phyloP scores from a whole-genome alignment of 2,113 vertebrate species.

The Lagopus muta region DNA sequence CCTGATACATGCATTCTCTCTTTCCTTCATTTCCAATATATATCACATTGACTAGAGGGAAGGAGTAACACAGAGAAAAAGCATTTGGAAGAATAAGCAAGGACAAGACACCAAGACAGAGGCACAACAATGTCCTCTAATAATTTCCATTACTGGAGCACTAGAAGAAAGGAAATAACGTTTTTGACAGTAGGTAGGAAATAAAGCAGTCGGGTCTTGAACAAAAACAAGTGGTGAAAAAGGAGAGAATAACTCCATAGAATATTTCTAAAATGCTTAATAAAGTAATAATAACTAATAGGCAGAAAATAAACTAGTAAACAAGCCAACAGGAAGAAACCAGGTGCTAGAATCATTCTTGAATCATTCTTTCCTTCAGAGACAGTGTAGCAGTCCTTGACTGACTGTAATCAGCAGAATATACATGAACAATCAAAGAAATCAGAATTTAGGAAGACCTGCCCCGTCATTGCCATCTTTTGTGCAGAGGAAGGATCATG shows the following conservation, averaged over 20 bases:
- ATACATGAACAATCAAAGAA: not conserved
- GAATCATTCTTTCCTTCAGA: not conserved
- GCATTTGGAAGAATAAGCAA: not conserved
- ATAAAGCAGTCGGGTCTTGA: not conserved
- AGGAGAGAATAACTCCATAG: rapidly evolving
- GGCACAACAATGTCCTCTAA: not conserved
- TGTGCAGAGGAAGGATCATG: not conserved
- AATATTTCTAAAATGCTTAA: not conserved
- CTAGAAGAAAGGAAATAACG: not conserved
- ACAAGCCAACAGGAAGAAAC: not conserved
- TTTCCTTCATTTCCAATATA: not conserved
- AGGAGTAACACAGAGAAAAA: not conserved
- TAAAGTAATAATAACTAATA: not conserved
- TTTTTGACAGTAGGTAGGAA: not conserved
- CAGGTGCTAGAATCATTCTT: not conserved
- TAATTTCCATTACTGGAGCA: not conserved
- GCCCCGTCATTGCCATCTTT: not conserved
- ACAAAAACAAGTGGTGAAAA: not conserved
- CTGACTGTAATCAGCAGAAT: not conserved
- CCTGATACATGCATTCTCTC: not conserved
- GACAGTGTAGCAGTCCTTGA: not conserved
- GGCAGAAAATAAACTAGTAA: not conserved
- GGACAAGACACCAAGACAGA: not conserved
- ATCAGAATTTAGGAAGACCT: not conserved
- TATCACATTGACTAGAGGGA: not conserved